Percentiles rank a stretch among this genome's conserved stretches.
Evolutionary conservation across 2,888 invertebrate genomes (phyloP).

Genomic region (Serripes groenlandicus): DNA sequence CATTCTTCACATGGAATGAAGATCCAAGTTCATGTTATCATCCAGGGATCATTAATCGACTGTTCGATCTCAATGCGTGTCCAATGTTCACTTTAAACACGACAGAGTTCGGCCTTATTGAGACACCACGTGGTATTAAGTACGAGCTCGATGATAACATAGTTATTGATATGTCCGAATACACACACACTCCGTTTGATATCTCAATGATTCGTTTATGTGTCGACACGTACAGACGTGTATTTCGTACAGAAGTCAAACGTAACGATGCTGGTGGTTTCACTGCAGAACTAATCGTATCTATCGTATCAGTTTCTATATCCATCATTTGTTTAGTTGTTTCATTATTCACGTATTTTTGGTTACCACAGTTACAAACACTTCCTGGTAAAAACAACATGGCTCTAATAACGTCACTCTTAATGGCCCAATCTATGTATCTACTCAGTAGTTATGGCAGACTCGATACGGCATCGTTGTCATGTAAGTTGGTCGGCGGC

Average conservation of each 20-base stretch:
- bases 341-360: conserved; percentile 28
- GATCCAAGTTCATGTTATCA: neutral
- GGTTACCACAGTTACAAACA: conserved; percentile 38
- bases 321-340: conserved; percentile 45
- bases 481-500: conserved; percentile 39
- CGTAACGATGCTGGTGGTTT: neutral
- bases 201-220: neutral
- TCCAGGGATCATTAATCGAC: neutral
- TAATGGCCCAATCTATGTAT: conserved; percentile 43
- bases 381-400: conserved; percentile 60
- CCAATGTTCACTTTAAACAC: conserved; percentile 3
- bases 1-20: neutral
- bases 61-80: neutral
- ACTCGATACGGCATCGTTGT: conserved; percentile 16
- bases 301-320: conserved; percentile 19
- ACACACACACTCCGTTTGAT: neutral
- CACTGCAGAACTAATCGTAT: conserved; percentile 15
- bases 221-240: neutral
- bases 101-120: neutral
- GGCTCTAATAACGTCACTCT: conserved; percentile 25
- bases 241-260: neutral
- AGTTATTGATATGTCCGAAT: neutral
- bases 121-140: neutral
- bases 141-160: neutral
- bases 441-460: conserved; percentile 22